phyloP scores from a whole-genome alignment of 2,797 vertebrate species.

The Smutsia temminckii region DNA sequence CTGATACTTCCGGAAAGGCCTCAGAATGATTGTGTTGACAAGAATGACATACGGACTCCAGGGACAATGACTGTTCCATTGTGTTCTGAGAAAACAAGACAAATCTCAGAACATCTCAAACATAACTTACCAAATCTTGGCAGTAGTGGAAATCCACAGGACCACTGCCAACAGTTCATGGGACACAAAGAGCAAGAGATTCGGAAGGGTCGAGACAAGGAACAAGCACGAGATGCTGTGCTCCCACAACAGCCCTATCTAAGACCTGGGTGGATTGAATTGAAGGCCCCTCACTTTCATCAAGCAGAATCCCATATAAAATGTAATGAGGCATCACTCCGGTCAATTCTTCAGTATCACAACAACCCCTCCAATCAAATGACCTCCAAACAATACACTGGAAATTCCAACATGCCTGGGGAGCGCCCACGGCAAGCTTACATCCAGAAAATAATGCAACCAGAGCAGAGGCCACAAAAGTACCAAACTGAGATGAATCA shows the following conservation, averaged over 20 bases:
- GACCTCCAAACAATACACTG: constrained; percentile 86
- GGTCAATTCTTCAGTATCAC: constrained; percentile 84
- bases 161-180: constrained; percentile 75
- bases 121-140: constrained; percentile 61
- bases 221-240: constrained; percentile 80
- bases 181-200: constrained; percentile 77
- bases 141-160: constrained; percentile 72
- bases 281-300: constrained; percentile 85
- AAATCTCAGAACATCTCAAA: constrained; percentile 70
- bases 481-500: constrained; percentile 83
- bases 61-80: constrained; percentile 60
- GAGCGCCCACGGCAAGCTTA: constrained; percentile 85
- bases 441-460: constrained; percentile 84
- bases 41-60: constrained; percentile 73
- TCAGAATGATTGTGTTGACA: constrained; percentile 78
- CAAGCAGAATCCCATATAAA: constrained; percentile 84
- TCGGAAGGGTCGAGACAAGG: constrained; percentile 79
- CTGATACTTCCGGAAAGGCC: constrained; percentile 85
- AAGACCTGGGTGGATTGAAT: constrained; percentile 90
- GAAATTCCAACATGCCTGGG: constrained; percentile 84
- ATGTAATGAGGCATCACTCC: constrained; percentile 81
- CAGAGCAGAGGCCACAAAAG: constrained; percentile 80
- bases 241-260: constrained; percentile 81
- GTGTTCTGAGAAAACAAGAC: constrained; percentile 70
- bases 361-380: constrained; percentile 83